Base-by-base conservation (phyloP, 1,140 invertebrate species). In the Neodiprion virginianus region DNA sequence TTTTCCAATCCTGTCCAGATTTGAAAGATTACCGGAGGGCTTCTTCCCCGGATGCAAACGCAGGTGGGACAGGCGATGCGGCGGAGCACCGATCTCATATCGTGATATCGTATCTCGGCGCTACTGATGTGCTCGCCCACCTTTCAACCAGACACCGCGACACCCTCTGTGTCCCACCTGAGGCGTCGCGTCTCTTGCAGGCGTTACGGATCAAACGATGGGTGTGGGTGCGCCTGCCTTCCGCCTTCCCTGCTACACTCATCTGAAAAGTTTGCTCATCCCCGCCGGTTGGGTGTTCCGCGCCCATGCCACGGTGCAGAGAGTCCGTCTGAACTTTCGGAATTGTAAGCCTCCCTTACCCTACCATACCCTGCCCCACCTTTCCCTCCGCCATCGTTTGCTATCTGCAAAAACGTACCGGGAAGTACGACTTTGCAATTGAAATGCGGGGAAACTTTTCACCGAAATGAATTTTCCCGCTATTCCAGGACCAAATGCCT, bases 221-320 rank as follows among this genome's bases (percentile, higher is more conserved):
- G 11, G n/a, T 17, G n/a, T 17, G 53, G 53, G n/a, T 61, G 11
- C n/a, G n/a, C 53, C 11, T 61, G n/a, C 53, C 53, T 61, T 12
- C 53, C 11, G 4, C 11, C 53, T 14, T 61, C 53, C 53, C 7
- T 61, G 11, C 28, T 40, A 40, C 28, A 40, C 28, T 40, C n/a
- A 61, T 61, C n/a, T 61, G 53, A 61, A 61, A 61, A 61, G 53
- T 61, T 61, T 61, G 53, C 53, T 61, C 53, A 61, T 61, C 53
- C 53, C 28, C 28, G 28, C 28, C 53, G 28, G 28, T 3, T 40
- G 28, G 28, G 28, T 40, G 28, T 40, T 40, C 28, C 28, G 28
- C 28, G 28, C 5, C 28, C 28, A 40, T 40, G 28, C 28, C 28
- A 40, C 28, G 5, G n/a, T 17, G 53, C 53, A 8, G 53, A 61